phyloP scores from a whole-genome alignment of 2,888 invertebrate species.

The Xylota segnis region DNA sequence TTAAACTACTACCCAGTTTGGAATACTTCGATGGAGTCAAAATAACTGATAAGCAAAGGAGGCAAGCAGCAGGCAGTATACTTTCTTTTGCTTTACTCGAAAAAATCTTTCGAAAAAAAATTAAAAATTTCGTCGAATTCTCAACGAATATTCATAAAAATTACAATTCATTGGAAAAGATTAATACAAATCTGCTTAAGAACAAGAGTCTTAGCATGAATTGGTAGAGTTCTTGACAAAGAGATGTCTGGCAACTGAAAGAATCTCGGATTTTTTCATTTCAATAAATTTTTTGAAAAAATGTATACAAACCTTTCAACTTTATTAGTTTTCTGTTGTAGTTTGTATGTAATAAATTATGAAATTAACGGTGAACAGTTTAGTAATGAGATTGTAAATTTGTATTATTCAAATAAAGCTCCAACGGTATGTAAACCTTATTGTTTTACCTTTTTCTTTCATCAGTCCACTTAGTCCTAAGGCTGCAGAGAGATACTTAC shows the following conservation, averaged over 20 bases:
- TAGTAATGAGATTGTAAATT: constrained; percentile 11
- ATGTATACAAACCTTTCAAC: not conserved
- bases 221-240: constrained; percentile 42
- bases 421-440: not conserved
- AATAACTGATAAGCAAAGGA: constrained; percentile 53
- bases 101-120: constrained; percentile 60
- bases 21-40: constrained; percentile 78
- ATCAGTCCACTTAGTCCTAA: too few relatives aligned
- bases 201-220: constrained; percentile 33
- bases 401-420: not conserved
- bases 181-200: constrained; percentile 44
- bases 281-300: not conserved
- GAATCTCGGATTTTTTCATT: constrained; percentile 22
- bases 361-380: not conserved
- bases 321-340: not conserved
- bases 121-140: constrained; percentile 56
- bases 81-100: constrained; percentile 53
- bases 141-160: constrained; percentile 58
- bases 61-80: constrained; percentile 37
- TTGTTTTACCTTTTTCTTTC: not conserved
- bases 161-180: constrained; percentile 61
- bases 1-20: constrained; percentile 76
- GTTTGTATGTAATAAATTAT: constrained; percentile 14
- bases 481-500: too few relatives aligned
- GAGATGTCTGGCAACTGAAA: not conserved